A percentile compares a stretch with the other conserved stretches of the same genome.
Conservation (phyloP, 23 tunicate genomes). For the Ciona savignyi region DNA sequence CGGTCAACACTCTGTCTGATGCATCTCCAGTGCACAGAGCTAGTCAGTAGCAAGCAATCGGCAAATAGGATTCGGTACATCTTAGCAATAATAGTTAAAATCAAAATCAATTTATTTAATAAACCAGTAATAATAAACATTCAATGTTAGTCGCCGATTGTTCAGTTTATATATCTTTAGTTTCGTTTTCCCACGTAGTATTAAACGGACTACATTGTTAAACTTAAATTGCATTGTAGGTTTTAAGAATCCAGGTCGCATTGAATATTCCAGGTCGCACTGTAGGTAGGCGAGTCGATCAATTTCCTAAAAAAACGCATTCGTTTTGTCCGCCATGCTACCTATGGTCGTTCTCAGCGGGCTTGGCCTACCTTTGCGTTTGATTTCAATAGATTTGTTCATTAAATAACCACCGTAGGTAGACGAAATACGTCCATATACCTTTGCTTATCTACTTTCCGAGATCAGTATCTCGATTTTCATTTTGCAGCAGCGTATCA, state of each 20-base stretch:
- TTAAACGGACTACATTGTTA: too few species aligned
- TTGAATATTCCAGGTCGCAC: background rate
- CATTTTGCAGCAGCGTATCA: too few species aligned
- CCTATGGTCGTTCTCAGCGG: background rate
- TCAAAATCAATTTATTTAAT: too few species aligned
- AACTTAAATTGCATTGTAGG: background rate
- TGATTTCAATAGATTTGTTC: background rate
- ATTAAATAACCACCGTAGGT: background rate
- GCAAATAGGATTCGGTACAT: too few species aligned
- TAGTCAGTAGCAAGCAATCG: too few species aligned
- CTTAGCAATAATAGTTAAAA: too few species aligned
- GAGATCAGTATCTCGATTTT: too few species aligned
- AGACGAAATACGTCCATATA: background rate
- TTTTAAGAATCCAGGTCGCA: background rate
- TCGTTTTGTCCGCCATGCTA: background rate
- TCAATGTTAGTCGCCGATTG: too few species aligned
- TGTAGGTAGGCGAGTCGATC: background rate
- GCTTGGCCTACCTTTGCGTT: background rate
- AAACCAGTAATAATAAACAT: too few species aligned
- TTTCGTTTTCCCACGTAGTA: too few species aligned
- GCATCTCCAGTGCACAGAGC: background rate
- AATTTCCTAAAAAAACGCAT: background rate
- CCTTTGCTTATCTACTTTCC: too few species aligned
- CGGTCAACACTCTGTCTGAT: background rate
- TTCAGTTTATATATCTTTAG: too few species aligned